Base-by-base conservation (phyloP, 2,113 vertebrate species). In the Strigops habroptila region DNA sequence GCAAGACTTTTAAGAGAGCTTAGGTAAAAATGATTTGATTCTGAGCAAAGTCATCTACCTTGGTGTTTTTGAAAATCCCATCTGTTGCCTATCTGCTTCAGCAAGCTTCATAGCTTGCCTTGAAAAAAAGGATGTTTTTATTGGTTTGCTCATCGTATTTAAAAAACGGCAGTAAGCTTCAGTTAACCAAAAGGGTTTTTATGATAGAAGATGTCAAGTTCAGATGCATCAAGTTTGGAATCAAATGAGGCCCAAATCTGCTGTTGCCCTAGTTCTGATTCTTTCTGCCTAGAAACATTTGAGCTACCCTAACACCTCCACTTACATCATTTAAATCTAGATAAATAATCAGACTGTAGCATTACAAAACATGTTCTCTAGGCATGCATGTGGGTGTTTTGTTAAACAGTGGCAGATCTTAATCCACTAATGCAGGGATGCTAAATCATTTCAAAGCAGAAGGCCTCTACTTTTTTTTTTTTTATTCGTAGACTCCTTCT, bases 401-500 rank as follows among this genome's bases (percentile, higher is more conserved):
- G 89, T 74, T 49, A 81, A 88, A 71, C 24, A 41, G 59, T 83
- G 73, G 81, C 83, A 96, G 68, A 92, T 83, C 89, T 90, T 82
- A 46, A 88, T 57, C 76, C 60, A 73, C 71, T 44, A 65, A 91
- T 74, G 63, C 21, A 92, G 44, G n/a, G n/a, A 88, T 74, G 93
- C 31, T 94, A 94, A 83, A 86, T 31, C 3, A 53, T 88, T 94
- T 62, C 60, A 89, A 91, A 86, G 91, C 41, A 88, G 92, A 88
- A 95, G 64, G 64, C 51, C 69, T 44, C 37, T 75, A 41, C 17
- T n/a, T 65, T 75, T 77, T 53, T 46, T 70, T 43, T 18, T 55
- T 68, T 37, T 31, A 59, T 39, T 3, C 41, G 31, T 69, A 86
- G 24, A n/a, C 8, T 86, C 12, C 21, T 91, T 74, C 53, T 86